phyloP scores from a whole-genome alignment of 2,113 vertebrate genomes.

The Phylloscopus whistleri region DNA sequence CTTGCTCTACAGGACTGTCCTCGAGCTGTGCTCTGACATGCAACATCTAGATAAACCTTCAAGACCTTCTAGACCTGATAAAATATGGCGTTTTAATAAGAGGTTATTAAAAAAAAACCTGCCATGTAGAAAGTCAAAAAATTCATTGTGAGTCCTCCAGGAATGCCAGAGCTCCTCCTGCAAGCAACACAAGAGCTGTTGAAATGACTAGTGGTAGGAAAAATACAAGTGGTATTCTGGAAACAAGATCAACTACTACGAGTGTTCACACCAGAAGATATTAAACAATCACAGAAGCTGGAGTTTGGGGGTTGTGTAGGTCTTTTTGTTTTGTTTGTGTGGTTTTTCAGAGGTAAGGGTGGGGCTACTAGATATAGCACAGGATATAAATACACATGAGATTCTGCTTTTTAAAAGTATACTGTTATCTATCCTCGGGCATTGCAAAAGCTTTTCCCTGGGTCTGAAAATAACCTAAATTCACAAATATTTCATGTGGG shows the following conservation, averaged over 20 bases:
- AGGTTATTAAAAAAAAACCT: neutral
- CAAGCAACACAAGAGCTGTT: neutral
- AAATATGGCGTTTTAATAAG: neutral
- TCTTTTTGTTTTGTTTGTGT: neutral
- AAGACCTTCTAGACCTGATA: neutral
- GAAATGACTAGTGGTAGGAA: neutral
- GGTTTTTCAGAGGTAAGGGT: neutral
- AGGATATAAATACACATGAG: neutral
- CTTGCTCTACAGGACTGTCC: neutral
- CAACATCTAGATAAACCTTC: neutral
- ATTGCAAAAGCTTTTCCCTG: neutral
- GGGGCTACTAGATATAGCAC: neutral
- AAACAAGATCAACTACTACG: neutral
- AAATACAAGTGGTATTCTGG: neutral
- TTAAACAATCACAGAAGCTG: neutral
- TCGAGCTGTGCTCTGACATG: neutral
- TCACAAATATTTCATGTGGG: neutral
- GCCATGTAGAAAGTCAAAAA: neutral
- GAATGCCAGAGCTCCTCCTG: neutral
- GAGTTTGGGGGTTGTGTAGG: neutral
- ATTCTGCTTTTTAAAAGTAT: neutral
- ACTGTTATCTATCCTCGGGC: neutral
- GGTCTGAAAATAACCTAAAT: neutral
- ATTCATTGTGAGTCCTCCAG: neutral
- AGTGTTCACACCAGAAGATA: neutral